phyloP scores from a whole-genome alignment of 2,797 vertebrate species.

The Craterocephalus amniculus region DNA sequence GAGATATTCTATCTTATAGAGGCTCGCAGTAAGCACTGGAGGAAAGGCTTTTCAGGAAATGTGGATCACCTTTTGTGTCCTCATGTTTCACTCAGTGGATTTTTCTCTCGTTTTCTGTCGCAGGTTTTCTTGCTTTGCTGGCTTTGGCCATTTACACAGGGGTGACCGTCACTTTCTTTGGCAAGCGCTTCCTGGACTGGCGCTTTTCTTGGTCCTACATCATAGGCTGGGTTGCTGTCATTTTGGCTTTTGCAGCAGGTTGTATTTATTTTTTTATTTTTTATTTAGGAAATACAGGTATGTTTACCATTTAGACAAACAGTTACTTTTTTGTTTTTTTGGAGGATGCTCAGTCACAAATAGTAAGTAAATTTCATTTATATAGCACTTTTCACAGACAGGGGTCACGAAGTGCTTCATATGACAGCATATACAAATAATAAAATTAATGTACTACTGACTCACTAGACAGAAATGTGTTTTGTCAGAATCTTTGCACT shows the following conservation, averaged over 20 bases:
- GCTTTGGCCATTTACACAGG: constrained; percentile 86
- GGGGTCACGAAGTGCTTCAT: too few relatives aligned
- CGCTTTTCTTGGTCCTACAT: constrained; percentile 91
- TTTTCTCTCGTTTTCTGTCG: background rate
- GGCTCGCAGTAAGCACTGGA: background rate
- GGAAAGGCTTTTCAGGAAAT: background rate
- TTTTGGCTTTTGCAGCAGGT: constrained; percentile 86
- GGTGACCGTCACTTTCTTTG: constrained; percentile 84
- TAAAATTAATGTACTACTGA: background rate
- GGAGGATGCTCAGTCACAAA: background rate
- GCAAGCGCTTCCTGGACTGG: constrained; percentile 85
- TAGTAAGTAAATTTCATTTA: too few relatives aligned
- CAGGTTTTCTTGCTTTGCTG: constrained; percentile 87
- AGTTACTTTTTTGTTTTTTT: background rate
- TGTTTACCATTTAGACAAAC: background rate
- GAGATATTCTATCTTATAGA: background rate
- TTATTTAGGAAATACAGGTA: background rate
- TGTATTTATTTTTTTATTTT: constrained; percentile 33
- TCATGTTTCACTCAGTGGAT: background rate
- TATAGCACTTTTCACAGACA: too few relatives aligned
- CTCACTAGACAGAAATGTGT: background rate
- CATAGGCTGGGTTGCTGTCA: constrained; percentile 86
- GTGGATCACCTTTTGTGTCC: background rate
- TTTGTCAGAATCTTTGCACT: background rate
- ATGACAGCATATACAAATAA: too few relatives aligned